A percentile compares a stretch with the other conserved stretches of the same genome.
Conservation (phyloP, 92 coral and sea anemone species). For the Umimayanthus chanpuru region DNA sequence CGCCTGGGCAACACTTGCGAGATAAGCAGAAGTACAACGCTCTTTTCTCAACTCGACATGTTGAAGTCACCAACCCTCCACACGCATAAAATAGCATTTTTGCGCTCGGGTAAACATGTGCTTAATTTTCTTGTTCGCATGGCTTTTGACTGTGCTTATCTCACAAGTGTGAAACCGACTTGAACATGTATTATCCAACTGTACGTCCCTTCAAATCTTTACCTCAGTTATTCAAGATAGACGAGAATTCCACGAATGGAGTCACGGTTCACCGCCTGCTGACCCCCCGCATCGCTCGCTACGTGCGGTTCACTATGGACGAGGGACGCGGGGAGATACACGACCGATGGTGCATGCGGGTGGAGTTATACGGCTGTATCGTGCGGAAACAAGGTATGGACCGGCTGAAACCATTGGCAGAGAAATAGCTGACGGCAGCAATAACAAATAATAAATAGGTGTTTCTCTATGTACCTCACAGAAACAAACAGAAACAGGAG, state of each 20-base stretch:
- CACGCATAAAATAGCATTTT: no score
- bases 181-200: not conserved
- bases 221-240: constrained; percentile 25
- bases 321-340: constrained; percentile 63
- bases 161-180: no score
- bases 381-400: constrained; percentile 79
- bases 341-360: constrained; percentile 75
- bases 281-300: constrained; percentile 87
- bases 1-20: no score
- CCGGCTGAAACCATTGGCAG: not conserved
- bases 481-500: no score
- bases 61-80: no score
- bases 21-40: no score
- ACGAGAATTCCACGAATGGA: constrained; percentile 20
- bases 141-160: no score
- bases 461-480: no score
- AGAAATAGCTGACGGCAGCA: not conserved
- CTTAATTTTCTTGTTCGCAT: no score
- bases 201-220: not conserved
- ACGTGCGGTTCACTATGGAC: constrained; percentile 72
- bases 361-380: constrained; percentile 88
- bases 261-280: constrained; percentile 55
- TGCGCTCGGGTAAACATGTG: no score
- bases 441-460: no score
- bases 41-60: no score